phyloP scores from a whole-genome alignment of 1,140 invertebrate species.

The Rhynchophorus ferrugineus region DNA sequence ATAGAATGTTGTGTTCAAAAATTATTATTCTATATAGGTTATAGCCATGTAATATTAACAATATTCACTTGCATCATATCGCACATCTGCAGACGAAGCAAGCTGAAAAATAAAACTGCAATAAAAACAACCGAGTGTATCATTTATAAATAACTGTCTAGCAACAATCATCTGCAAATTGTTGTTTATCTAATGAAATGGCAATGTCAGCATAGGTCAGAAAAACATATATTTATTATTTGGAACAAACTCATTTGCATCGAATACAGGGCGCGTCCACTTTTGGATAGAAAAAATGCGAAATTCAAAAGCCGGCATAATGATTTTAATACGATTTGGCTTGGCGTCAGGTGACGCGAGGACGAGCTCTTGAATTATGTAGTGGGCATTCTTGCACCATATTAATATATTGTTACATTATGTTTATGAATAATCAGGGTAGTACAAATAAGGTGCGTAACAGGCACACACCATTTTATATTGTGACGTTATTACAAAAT shows the following conservation, averaged over 20 bases:
- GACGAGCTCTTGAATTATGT: too few relatives aligned
- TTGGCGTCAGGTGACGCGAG: neutral
- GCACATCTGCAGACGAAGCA: too few relatives aligned
- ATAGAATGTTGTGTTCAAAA: too few relatives aligned
- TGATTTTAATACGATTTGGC: neutral
- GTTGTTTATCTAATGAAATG: slow-evolving; percentile 18
- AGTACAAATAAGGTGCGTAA: too few relatives aligned
- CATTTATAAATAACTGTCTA: slow-evolving; percentile 5
- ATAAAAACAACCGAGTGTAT: slow-evolving; percentile 2
- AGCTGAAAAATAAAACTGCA: neutral
- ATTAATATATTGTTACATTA: too few relatives aligned
- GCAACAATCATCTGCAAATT: neutral
- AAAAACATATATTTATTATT: slow-evolving; percentile 9
- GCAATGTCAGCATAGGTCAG: slow-evolving; percentile 22
- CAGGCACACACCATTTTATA: too few relatives aligned
- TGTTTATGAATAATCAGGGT: too few relatives aligned
- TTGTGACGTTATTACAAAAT: too few relatives aligned
- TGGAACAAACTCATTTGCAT: slow-evolving; percentile 2
- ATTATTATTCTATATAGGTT: too few relatives aligned
- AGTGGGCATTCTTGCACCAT: too few relatives aligned
- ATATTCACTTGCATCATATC: too few relatives aligned
- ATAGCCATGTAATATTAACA: too few relatives aligned
- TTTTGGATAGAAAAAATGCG: neutral
- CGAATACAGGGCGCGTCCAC: slow-evolving; percentile 4
- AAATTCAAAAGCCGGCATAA: neutral